Evolutionary conservation across 53 echinoderm and acorn worm genomes (phyloP), one percentile per base, ranked within the genome.

Genomic region (Pentamera pediparva): DNA sequence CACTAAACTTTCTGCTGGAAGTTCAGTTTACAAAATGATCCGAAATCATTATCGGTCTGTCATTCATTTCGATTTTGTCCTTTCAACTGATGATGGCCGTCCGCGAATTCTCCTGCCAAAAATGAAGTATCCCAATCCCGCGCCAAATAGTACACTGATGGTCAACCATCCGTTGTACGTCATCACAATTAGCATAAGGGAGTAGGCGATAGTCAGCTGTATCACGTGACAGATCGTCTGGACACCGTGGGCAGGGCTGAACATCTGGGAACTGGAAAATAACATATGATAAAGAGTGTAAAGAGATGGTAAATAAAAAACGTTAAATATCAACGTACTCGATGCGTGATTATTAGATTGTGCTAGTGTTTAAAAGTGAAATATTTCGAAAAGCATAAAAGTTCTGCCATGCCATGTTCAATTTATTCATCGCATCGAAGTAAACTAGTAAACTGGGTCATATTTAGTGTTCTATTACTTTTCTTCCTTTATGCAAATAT

Each of bases 21-120:
- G n/a, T n/a, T n/a, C n/a, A n/a, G 47, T 45, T 45, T 45, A 45
- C 47, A 45, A 45, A 41, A 41, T 8, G 43, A 41, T 41, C 9
- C 43, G 8, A 15, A 10, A 41, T 41, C 43, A 15, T 41, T 41
- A 41, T 41, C 9, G 43, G 43, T 41, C 15, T 41, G 43, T 20
- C 52, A 52, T 41, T 41, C 41, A 27, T 65, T 43, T 67, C 45
- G 45, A 43, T 67, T 28, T 30, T 45, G 12, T 40, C 31, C 29
- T 5, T 11, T 4, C 13, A 41, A 21, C 30, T 28, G 15, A 45
- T 5, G 13, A 30, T 67, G 11, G 67, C 3, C 67, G 45, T n/a
- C n/a, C n/a, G n/a, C n/a, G n/a, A n/a, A n/a, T n/a, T n/a, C n/a
- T 79, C 70, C 70, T 70, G 4, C 69, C 79, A 31, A 79, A 70